Conservation (phyloP, 2,113 vertebrate genomes). For the Scartelaos histophorus region DNA sequence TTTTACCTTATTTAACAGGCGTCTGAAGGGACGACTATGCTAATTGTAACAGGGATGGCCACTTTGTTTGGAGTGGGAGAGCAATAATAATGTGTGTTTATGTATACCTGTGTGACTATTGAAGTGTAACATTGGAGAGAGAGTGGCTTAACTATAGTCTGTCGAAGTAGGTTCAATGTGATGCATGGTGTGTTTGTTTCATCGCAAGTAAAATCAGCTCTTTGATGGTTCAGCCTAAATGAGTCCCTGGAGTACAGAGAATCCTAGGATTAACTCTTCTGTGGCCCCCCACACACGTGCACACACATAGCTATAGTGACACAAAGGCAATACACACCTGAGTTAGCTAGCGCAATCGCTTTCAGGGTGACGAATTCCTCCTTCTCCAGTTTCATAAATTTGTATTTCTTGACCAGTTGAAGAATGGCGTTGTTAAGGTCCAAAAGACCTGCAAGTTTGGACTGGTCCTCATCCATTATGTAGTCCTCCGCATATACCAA, state of each 20-base stretch:
- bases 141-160: neutral
- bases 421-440: slow-evolving; percentile 98
- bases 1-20: slow-evolving; percentile 94
- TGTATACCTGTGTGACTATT: slow-evolving; percentile 1
- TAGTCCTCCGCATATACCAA: slow-evolving; percentile 99
- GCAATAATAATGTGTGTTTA: slow-evolving; percentile 22
- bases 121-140: slow-evolving; percentile 5
- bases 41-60: slow-evolving; percentile 87
- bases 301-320: slow-evolving; percentile 18
- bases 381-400: slow-evolving; percentile 97
- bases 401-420: slow-evolving; percentile 98
- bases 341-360: slow-evolving; percentile 99
- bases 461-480: slow-evolving; percentile 99
- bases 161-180: slow-evolving; percentile 12
- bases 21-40: slow-evolving; percentile 94
- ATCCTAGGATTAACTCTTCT: slow-evolving; percentile 74
- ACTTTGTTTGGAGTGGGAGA: slow-evolving; percentile 60
- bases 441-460: slow-evolving; percentile 94
- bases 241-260: slow-evolving; percentile 71
- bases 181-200: slow-evolving; percentile 53
- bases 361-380: slow-evolving; percentile 99
- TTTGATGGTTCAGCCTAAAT: slow-evolving; percentile 83
- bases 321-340: slow-evolving; percentile 81
- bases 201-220: slow-evolving; percentile 74
- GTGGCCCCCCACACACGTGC: slow-evolving; percentile 15